Base-by-base conservation (phyloP, 1,140 invertebrate species). In the Mactra quadrangularis region DNA sequence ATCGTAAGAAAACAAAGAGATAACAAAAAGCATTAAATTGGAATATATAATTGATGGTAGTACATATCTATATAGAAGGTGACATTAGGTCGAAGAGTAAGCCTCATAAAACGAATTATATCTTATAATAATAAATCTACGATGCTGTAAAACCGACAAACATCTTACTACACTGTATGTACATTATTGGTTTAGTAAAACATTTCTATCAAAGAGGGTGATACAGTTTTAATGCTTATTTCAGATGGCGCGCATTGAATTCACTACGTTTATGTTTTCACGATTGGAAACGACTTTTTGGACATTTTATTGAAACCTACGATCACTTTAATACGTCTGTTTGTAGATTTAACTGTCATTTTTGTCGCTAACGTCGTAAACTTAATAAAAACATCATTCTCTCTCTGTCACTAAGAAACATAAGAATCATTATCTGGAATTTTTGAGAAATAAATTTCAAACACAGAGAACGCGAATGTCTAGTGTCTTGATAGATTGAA, bases 241-340 rank as follows among this genome's bases (percentile, higher is more conserved):
- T 52, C 31, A 68, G 33, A 50, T 41, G n/a, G n/a, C 45, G 19
- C 33, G 22, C n/a, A 38, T 38, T 55, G 29, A 66, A 66, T 52
- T 62, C 50, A 22, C 52, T 50, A 11, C 60, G 33, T 62, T 64
- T 79, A 66, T 79, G 41, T 47, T 2, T 79, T 45, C 27, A 1
- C 64, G 62, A 79, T 68, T 68, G 22, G 35, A 35, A 29, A 22
- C 66, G 60, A 79, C 50, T 70, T 64, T 70, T n/a, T 79, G 19
- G 76, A 79, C 76, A 59, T 79, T 79, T 79, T 79, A 79, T 79
- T 79, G 76, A 79, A 79, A 79, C 57, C 38, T 79, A 79, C 64
- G 57, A 70, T 79, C 76, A 33, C 57, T 79, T 70, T 68, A n/a
- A 70, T 70, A 35, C 64, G 62, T 68, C 62, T 79, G 76, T 68